Conservation (phyloP, 2,797 vertebrate genomes). For the Anabacerthia variegaticeps region DNA sequence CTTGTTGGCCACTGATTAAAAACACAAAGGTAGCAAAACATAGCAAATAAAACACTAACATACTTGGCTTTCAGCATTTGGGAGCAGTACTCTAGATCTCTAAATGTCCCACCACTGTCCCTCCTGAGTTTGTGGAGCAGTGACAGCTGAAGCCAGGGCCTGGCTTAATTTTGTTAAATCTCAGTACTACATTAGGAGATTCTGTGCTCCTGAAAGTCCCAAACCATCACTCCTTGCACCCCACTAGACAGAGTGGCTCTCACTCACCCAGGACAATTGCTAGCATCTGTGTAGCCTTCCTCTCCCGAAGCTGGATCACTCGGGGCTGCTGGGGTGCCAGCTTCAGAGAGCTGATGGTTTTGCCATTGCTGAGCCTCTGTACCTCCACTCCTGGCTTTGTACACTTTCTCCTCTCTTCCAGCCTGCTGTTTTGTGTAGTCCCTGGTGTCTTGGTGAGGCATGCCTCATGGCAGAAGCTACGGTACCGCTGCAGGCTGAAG, state of each 20-base stretch:
- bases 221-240: not conserved
- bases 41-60: not conserved
- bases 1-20: not conserved
- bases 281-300: constrained; percentile 94
- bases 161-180: not conserved
- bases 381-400: constrained; percentile 80
- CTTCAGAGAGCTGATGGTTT: constrained; percentile 81
- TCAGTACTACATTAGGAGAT: not conserved
- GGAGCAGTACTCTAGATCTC: not conserved
- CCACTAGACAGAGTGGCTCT: not conserved
- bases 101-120: not conserved
- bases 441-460: constrained; percentile 76
- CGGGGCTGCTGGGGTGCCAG: constrained; percentile 76
- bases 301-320: constrained; percentile 87
- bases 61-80: not conserved
- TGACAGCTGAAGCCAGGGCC: not conserved
- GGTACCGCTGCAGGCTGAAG: constrained; percentile 83
- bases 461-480: constrained; percentile 86
- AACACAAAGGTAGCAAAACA: not conserved
- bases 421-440: constrained; percentile 44
- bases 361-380: constrained; percentile 84
- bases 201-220: not conserved
- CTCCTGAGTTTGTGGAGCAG: not conserved
- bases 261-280: constrained; percentile 93
- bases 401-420: constrained; percentile 55